Evolutionary conservation across 2,888 invertebrate genomes (phyloP).

Genomic region (Temnothorax rugatulus): DNA sequence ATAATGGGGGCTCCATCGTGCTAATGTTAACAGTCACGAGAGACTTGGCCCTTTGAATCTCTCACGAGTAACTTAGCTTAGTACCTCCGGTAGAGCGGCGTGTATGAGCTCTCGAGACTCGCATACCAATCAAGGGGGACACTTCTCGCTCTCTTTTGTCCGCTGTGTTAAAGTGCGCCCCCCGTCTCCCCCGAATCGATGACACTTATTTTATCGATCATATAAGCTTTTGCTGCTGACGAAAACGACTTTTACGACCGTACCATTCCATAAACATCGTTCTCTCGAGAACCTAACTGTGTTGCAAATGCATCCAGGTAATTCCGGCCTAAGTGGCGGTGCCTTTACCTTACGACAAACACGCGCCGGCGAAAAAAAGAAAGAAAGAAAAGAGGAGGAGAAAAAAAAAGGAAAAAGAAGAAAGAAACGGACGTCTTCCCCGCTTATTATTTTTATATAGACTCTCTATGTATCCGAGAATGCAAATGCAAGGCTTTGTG

Average conservation of each 20-base stretch:
- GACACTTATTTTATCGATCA: slow-evolving; percentile 71
- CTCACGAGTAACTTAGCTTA: slow-evolving; percentile 69
- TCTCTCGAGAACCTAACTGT: slow-evolving; percentile 59
- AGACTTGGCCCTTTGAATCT: slow-evolving; percentile 54
- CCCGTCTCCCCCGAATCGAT: slow-evolving; percentile 65
- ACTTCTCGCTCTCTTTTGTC: slow-evolving; percentile 72
- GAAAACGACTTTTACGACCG: slow-evolving; percentile 64
- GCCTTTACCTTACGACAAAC: slow-evolving; percentile 61
- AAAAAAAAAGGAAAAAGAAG: slow-evolving; percentile 16
- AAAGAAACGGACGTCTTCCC: slow-evolving; percentile 63
- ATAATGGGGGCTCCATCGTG: slow-evolving; percentile 30
- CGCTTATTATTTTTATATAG: slow-evolving; percentile 72
- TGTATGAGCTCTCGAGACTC: slow-evolving; percentile 71
- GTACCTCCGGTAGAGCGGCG: slow-evolving; percentile 70
- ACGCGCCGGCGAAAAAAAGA: slow-evolving; percentile 19
- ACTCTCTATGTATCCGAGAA: slow-evolving; percentile 76
- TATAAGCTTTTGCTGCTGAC: slow-evolving; percentile 60
- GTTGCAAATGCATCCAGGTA: slow-evolving; percentile 74
- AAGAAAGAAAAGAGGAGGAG: background rate
- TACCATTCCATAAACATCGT: slow-evolving; percentile 62
- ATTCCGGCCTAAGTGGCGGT: slow-evolving; percentile 77
- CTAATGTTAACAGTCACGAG: slow-evolving; percentile 52
- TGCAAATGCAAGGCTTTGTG: slow-evolving; percentile 77
- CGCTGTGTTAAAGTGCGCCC: slow-evolving; percentile 61
- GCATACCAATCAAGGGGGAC: slow-evolving; percentile 74